These are phyloP conservation scores for Streblospio benedicti DNA, from an alignment of 1,140 invertebrate species.

Conservation along the genomic window DNA sequence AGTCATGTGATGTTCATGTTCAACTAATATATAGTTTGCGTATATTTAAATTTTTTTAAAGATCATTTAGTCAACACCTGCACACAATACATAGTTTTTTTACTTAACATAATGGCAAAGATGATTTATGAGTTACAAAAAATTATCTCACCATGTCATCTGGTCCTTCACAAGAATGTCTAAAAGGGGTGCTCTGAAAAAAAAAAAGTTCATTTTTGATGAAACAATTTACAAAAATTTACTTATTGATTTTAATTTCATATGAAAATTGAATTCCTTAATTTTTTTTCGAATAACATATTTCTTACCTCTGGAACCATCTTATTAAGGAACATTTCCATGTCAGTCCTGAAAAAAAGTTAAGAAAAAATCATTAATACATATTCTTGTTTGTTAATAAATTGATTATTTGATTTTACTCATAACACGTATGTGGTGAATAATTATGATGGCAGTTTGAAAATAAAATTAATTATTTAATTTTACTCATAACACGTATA, in stretches of 20 bases:
- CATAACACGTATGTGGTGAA: too few relatives aligned
- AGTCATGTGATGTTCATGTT: neutral
- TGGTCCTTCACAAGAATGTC: conserved; percentile 92
- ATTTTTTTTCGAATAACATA: conserved; percentile 2
- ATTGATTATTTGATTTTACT: too few relatives aligned
- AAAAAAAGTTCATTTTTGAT: conserved; percentile 9
- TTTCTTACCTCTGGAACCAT: conserved; percentile 78
- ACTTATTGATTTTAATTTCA: conserved; percentile 6
- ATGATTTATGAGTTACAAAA: neutral
- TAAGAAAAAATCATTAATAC: too few relatives aligned
- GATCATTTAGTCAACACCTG: neutral
- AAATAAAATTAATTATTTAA: too few relatives aligned
- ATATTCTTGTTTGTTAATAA: too few relatives aligned
- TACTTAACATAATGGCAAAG: neutral
- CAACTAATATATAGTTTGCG: neutral
- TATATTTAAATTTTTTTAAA: neutral
- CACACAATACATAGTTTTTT: neutral
- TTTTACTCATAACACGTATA: too few relatives aligned
- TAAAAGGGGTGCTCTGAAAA: conserved; percentile 57
- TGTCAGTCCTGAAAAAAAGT: conserved; percentile 54
- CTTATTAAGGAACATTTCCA: conserved; percentile 98
- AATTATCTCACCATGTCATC: conserved; percentile 85
- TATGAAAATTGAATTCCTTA: neutral
- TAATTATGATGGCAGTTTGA: too few relatives aligned
- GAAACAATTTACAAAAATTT: neutral